Evolutionary conservation across 2,797 vertebrate genomes (phyloP), one percentile per base, ranked within the genome.

Genomic region (Acestrorhynchus altus): DNA sequence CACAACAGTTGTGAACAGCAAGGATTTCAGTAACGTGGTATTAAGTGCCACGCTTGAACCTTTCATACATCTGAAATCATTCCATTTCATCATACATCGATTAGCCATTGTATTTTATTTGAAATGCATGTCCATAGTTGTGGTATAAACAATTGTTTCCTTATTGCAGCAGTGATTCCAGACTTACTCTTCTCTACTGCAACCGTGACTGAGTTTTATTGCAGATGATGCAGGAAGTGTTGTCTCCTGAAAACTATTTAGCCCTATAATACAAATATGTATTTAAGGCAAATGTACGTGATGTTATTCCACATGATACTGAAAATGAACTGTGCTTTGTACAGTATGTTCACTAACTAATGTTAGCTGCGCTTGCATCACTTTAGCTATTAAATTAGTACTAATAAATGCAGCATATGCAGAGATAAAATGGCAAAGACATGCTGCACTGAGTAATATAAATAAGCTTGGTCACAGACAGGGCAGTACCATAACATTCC

Each of bases 161-260:
- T 59, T 31, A 24, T 76, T 69, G 61, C 39, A 61, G 31, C 65
- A 28, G 24, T 76, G 52, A 59, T 28, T 9, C 61, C 56, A 77
- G 26, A 16, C 35, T 46, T 42, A 22, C 15, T 12, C 51, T 70
- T 52, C 26, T 15, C 57, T 22, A 12, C 66, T 4, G n/a, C 46
- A 18, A 47, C 26, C n/a, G 44, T 69, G 54, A 76, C 61, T 68
- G 35, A 60, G 57, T 44, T 63, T 61, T 24, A 40, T 31, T 52
- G 11, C 46, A 63, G 66, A 47, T 77, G 66, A 77, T 77, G 75
- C 75, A 70, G 70, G 74, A 31, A 77, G 52, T 61, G 1, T 39
- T 35, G 16, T 35, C 18, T 31, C 59, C 49, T 51, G 49, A 51
- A n/a, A 51, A 51, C 44, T 15, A 8, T 52, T 52, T 52, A 52